Evolutionary conservation across 2,888 invertebrate genomes (phyloP).

Genomic region (Nysson spinosus): DNA sequence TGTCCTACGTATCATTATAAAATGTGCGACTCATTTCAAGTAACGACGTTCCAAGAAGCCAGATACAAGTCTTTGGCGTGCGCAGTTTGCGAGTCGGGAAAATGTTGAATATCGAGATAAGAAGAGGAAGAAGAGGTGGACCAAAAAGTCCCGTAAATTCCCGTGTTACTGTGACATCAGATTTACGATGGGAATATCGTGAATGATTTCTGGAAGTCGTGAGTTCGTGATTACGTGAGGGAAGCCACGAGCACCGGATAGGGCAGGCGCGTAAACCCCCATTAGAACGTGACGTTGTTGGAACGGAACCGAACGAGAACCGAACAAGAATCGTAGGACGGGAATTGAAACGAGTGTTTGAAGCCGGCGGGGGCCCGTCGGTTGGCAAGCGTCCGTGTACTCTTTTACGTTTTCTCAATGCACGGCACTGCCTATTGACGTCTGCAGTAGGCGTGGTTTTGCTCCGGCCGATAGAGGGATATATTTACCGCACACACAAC

Average conservation of each 20-base stretch:
- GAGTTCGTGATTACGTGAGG: not conserved
- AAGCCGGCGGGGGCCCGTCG: conserved; percentile 3
- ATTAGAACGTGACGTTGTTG: not conserved
- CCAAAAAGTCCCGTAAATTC: not conserved
- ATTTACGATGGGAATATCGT: not conserved
- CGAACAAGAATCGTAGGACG: no score
- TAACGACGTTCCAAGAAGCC: no score
- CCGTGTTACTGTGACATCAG: not conserved
- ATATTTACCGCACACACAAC: conserved; percentile 70
- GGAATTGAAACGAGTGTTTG: no score
- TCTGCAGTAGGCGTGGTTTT: conserved; percentile 77
- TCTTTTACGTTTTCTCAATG: conserved; percentile 22
- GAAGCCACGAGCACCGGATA: not conserved
- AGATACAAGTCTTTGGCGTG: no score
- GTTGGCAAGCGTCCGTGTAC: not conserved
- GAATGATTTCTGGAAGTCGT: not conserved
- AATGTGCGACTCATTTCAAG: no score
- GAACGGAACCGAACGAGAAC: no score
- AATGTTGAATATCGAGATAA: no score
- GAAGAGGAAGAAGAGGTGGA: no score
- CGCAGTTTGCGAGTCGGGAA: no score
- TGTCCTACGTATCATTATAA: no score
- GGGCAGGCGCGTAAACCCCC: not conserved
- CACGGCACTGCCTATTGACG: conserved; percentile 77
- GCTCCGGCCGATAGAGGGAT: conserved; percentile 67